Base-by-base conservation (phyloP, 1,140 invertebrate species). In the Bemisia tabaci region DNA sequence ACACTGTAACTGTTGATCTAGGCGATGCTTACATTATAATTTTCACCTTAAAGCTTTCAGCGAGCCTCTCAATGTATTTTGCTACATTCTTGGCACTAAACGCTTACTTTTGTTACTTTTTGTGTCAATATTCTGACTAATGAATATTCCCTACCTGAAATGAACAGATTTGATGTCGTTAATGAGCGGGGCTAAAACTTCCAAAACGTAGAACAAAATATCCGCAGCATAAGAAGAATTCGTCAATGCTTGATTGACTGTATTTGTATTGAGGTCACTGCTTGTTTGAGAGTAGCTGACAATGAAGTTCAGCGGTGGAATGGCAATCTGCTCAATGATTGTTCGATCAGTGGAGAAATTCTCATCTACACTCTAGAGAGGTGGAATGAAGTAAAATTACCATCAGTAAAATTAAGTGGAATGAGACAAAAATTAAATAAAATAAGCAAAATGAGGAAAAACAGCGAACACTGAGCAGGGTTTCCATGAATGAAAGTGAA, bases 151-250 rank as follows among this genome's bases (percentile, higher is more conserved):
- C 2, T 67, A 67, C 61, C 58, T 63, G 21, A 67, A 59, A 48
- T 25, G 33, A 22, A 69, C 26, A 22, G 65, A 23, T 60, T 67
- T 48, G 23, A 69, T 48, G 17, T 67, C 66, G 25, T 59, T 59
- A 48, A 62, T 62, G n/a, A 66, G 67, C 24, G 39, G 60, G 1
- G 60, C 48, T 59, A 67, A 65, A 11, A 26, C 48, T 12, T 64
- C 48, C 0, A 65, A 33, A 27, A 66, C 48, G 23, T 65, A 68
- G 1, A 65, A 26, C 26, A 68, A 59, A 24, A 27, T 22, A 48
- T 68, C 67, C 12, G 63, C 64, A 17, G 67, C 26, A 62, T 68
- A 69, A 62, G 61, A 65, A 12, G 12, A 12, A 24, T 2, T 63
- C 1, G 61, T 48, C 33, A 48, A 48, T 9, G 5, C 33, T 48